These are phyloP conservation scores for Passer domesticus DNA, from an alignment of 2,113 vertebrate species.

Conservation along the genomic window DNA sequence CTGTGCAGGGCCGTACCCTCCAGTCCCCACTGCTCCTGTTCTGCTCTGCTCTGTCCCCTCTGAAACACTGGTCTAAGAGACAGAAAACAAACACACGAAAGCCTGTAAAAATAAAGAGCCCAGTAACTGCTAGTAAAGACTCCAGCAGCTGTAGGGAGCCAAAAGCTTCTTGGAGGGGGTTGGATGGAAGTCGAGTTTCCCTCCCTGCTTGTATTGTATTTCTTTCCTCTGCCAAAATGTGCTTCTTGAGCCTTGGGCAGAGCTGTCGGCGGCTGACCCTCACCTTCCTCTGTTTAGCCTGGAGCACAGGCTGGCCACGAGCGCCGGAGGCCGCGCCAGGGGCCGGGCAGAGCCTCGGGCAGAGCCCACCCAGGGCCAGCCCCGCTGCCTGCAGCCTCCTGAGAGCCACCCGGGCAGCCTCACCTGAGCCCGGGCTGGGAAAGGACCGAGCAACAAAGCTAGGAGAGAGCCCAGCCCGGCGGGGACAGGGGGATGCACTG, in stretches of 20 bases:
- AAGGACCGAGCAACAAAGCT: background rate
- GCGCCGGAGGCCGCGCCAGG: conserved; percentile 72
- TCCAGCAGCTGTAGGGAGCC: conserved; percentile 52
- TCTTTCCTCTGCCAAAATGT: conserved; percentile 89
- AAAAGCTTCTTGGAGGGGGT: conserved; percentile 50
- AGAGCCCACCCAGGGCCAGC: conserved; percentile 42
- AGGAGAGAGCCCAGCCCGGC: rapidly evolving
- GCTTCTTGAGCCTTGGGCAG: conserved; percentile 83
- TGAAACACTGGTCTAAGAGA: background rate
- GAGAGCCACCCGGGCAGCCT: conserved; percentile 1
- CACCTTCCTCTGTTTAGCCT: conserved; percentile 85
- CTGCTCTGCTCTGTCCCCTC: background rate
- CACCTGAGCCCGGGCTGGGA: conserved; percentile 25
- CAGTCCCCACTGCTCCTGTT: background rate
- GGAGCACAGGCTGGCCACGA: conserved; percentile 79
- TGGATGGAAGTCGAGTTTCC: conserved; percentile 52
- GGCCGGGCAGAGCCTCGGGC: conserved; percentile 46
- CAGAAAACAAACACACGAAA: conserved; percentile 28
- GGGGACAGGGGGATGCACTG: rapidly evolving
- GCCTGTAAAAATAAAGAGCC: conserved; percentile 42
- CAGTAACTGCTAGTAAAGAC: background rate
- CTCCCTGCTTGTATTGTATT: conserved; percentile 83
- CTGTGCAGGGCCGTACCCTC: background rate
- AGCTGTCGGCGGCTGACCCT: conserved; percentile 84
- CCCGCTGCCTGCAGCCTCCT: conserved; percentile 56